phyloP scores from a whole-genome alignment of 1,140 invertebrate genomes.

The Drosophila takahashii region DNA sequence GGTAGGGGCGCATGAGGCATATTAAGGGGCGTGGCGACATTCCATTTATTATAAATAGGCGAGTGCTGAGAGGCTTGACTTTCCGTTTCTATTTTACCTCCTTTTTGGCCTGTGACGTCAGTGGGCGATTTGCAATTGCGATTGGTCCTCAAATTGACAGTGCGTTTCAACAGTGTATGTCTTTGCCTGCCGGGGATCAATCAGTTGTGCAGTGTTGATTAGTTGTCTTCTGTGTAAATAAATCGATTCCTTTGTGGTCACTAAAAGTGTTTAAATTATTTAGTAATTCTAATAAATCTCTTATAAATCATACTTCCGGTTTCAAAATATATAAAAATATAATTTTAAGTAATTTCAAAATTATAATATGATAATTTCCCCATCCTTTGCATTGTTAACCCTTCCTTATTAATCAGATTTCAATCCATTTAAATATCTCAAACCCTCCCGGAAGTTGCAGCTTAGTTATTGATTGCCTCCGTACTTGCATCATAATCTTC shows the following conservation, averaged over 20 bases:
- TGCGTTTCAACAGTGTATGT: slow-evolving; percentile 19
- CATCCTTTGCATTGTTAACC: background rate
- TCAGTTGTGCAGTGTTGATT: background rate
- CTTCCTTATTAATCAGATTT: background rate
- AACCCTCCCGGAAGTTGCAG: background rate
- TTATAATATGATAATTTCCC: no score
- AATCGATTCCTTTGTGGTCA: slow-evolving; percentile 2
- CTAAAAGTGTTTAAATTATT: background rate
- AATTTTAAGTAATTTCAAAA: no score
- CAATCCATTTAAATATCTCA: background rate
- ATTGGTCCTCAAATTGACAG: slow-evolving; percentile 21
- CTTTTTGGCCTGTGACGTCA: slow-evolving; percentile 34
- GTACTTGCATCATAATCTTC: background rate
- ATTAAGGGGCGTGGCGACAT: slow-evolving; percentile 43
- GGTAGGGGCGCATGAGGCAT: background rate
- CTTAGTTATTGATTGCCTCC: slow-evolving; percentile 14
- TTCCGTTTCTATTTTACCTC: slow-evolving; percentile 7
- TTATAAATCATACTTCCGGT: no score
- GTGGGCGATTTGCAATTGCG: slow-evolving; percentile 9
- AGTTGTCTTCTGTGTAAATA: background rate
- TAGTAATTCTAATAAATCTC: no score
- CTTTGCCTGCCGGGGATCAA: slow-evolving; percentile 1
- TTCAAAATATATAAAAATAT: no score
- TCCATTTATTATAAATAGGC: slow-evolving; percentile 60
- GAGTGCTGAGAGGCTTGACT: slow-evolving; percentile 41